These are phyloP conservation scores for Alcis repandata DNA, from an alignment of 2,888 invertebrate species.

Conservation along the genomic window DNA sequence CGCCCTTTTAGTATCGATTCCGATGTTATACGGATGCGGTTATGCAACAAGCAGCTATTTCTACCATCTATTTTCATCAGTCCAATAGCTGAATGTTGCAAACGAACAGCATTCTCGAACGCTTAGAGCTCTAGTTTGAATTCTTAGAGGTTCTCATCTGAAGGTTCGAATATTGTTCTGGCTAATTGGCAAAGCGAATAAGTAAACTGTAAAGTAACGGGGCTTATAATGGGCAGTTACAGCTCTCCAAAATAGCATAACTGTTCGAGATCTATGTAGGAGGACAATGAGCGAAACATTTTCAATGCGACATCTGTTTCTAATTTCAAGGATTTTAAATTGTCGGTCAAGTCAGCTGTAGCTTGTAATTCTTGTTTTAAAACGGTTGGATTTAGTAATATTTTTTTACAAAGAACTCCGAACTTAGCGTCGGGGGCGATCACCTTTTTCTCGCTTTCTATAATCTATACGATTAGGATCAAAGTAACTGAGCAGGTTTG, in stretches of 20 bases:
- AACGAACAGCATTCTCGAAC: not conserved
- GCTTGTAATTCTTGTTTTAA: slow-evolving; percentile 4
- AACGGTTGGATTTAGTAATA: slow-evolving; percentile 2
- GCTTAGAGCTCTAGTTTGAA: not conserved
- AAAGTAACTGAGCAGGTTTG: slow-evolving; percentile 30
- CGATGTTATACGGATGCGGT: slow-evolving; percentile 32
- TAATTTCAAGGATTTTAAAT: slow-evolving; percentile 38
- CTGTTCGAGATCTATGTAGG: not conserved
- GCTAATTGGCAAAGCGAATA: slow-evolving; percentile 26
- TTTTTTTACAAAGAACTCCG: slow-evolving; percentile 28
- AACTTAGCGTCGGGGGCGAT: slow-evolving; percentile 17
- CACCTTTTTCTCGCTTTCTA: slow-evolving; percentile 45
- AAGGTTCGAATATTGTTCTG: slow-evolving; percentile 13
- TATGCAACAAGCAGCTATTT: slow-evolving; percentile 16
- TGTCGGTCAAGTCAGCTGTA: slow-evolving; percentile 30
- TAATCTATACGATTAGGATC: slow-evolving; percentile 16
- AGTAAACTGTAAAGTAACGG: slow-evolving; percentile 25
- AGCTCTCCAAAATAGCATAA: not conserved
- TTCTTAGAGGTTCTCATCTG: not conserved
- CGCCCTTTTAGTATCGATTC: slow-evolving; percentile 56
- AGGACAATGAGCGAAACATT: slow-evolving; percentile 7
- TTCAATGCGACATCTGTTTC: slow-evolving; percentile 16
- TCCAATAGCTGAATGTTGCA: not conserved
- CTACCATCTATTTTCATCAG: slow-evolving; percentile 2
- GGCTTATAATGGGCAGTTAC: slow-evolving; percentile 10